A percentile compares a stretch with the other conserved stretches of the same genome.
Conservation (phyloP, 2,113 vertebrate species). For the Macrotis lagotis region DNA sequence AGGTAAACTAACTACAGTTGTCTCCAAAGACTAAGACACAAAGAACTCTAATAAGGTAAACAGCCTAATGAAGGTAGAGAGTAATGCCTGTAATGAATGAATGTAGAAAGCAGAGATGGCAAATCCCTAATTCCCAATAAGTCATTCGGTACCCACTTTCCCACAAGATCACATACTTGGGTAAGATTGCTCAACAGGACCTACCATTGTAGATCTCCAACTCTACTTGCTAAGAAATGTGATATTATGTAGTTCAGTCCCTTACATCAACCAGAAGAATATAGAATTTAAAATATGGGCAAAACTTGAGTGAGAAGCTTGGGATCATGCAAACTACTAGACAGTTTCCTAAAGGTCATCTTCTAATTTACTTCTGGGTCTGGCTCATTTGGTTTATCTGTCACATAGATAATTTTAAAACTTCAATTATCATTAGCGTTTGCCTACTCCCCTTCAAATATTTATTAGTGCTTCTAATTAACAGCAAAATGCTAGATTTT, state of each 20-base stretch:
- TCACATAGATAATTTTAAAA: not conserved
- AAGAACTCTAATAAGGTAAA: not conserved
- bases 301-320: not conserved
- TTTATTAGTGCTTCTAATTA: conserved; percentile 17
- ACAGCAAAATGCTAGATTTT: not conserved
- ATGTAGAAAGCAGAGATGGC: not conserved
- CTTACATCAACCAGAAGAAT: not conserved
- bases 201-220: not conserved
- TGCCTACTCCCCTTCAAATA: not conserved
- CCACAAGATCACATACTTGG: not conserved
- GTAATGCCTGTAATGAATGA: too few relatives aligned
- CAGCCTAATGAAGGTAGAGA: not conserved
- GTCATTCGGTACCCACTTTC: not conserved
- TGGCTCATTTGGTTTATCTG: not conserved
- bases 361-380: not conserved
- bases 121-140: not conserved
- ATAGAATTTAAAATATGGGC: not conserved
- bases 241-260: not conserved
- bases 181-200: not conserved
- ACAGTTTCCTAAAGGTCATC: not conserved
- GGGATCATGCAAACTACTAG: not conserved
- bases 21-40: not conserved
- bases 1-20: not conserved
- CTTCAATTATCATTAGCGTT: not conserved
- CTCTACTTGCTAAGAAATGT: not conserved